Conservation (phyloP, 2,113 vertebrate species). For the Amblyopsis rosae region DNA sequence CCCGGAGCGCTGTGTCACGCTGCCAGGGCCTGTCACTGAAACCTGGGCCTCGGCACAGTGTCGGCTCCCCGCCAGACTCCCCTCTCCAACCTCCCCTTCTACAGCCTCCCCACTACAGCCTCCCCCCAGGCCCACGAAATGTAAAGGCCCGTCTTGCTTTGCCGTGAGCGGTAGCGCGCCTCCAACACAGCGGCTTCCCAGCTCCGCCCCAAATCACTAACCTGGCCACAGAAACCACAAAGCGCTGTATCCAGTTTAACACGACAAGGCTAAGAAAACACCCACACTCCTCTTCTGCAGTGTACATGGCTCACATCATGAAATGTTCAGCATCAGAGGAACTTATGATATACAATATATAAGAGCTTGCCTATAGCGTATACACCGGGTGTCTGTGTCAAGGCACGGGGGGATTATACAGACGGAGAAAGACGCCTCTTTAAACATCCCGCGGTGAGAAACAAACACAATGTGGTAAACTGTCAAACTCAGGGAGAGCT, state of each 20-base stretch:
- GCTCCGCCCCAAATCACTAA: slow-evolving; percentile 38
- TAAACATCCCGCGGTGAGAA: no score
- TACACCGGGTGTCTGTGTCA: background rate
- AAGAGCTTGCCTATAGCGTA: slow-evolving; percentile 16
- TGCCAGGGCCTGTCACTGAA: slow-evolving; percentile 59
- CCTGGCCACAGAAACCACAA: slow-evolving; percentile 57
- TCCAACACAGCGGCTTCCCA: slow-evolving; percentile 34
- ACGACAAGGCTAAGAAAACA: slow-evolving; percentile 50
- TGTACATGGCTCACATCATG: slow-evolving; percentile 41
- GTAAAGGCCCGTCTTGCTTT: slow-evolving; percentile 36
- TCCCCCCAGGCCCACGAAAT: slow-evolving; percentile 28
- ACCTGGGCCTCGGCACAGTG: slow-evolving; percentile 40
- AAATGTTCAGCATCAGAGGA: slow-evolving; percentile 61
- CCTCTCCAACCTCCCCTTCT: no score
- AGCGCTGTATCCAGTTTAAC: slow-evolving; percentile 57
- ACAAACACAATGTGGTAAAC: no score
- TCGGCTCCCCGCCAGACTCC: slow-evolving; percentile 49
- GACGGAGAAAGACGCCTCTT: no score
- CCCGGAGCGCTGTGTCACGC: slow-evolving; percentile 37
- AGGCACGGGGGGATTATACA: background rate
- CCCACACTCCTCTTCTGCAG: slow-evolving; percentile 21
- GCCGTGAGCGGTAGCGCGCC: slow-evolving; percentile 35
- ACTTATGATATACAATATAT: slow-evolving; percentile 1
- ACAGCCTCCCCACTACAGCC: no score
- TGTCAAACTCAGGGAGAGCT: no score